A percentile compares a stretch with the other conserved stretches of the same genome.
Evolutionary conservation across 2,113 vertebrate genomes (phyloP).

Genomic region (Candoia aspera): DNA sequence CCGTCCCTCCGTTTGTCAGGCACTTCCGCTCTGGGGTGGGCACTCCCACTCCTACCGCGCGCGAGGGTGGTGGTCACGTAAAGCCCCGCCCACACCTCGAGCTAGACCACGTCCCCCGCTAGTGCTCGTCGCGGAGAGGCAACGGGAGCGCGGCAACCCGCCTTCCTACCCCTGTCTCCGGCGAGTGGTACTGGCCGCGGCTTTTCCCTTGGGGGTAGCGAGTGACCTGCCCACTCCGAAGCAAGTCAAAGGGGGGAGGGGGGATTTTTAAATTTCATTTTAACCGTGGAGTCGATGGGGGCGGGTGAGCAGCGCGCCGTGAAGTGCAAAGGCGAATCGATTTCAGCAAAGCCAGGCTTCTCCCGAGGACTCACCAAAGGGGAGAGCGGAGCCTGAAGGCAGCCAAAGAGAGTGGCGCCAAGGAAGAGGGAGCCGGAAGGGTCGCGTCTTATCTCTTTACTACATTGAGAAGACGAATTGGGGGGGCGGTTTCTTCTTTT

Average conservation of each 20-base stretch:
- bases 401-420: background rate
- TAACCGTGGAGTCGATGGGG: background rate
- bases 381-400: background rate
- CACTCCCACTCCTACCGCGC: slow-evolving; percentile 41
- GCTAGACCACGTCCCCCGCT: background rate
- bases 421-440: background rate
- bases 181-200: background rate
- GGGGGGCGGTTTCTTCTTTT: background rate
- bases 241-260: background rate
- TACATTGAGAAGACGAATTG: background rate
- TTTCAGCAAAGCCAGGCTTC: background rate
- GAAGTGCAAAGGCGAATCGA: background rate
- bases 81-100: background rate
- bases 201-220: background rate
- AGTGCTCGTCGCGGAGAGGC: fast-evolving
- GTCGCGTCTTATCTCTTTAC: background rate
- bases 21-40: slow-evolving; percentile 72
- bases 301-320: too few species aligned
- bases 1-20: slow-evolving; percentile 67
- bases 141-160: background rate
- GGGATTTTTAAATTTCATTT: background rate
- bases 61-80: background rate
- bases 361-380: too few species aligned
- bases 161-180: background rate
- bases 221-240: background rate